Conservation (phyloP, 2,113 vertebrate species). For the Alces alces region DNA sequence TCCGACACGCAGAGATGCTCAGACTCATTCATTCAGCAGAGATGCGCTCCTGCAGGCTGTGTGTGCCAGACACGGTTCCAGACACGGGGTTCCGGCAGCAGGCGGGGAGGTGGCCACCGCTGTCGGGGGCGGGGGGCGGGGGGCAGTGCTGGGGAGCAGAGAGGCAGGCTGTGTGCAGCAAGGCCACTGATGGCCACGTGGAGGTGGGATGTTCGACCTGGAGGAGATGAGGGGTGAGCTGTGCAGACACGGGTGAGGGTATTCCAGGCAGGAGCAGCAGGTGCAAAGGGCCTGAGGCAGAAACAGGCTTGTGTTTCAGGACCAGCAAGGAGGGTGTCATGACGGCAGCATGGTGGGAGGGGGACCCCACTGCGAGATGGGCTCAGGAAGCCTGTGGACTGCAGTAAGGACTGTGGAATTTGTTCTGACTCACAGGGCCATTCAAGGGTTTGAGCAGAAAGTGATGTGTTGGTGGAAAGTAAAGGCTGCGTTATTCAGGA, state of each 20-base stretch:
- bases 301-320: accelerated
- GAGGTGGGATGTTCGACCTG: accelerated
- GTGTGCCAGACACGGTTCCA: background rate
- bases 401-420: accelerated
- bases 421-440: accelerated
- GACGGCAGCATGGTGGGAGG: accelerated
- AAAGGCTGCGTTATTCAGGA: background rate
- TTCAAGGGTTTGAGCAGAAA: background rate
- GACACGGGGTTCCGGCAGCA: accelerated
- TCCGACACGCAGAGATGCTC: background rate
- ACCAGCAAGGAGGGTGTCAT: accelerated
- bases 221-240: accelerated
- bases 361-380: background rate
- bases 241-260: accelerated
- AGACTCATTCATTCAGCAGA: background rate
- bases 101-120: accelerated
- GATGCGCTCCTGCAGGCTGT: accelerated
- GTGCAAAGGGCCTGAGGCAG: background rate
- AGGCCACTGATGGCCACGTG: accelerated
- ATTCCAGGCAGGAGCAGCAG: background rate
- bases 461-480: background rate
- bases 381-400: background rate
- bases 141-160: background rate
- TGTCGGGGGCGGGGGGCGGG: accelerated
- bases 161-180: accelerated